phyloP scores from a whole-genome alignment of 2,113 vertebrate species.

The Dicentrarchus labrax region DNA sequence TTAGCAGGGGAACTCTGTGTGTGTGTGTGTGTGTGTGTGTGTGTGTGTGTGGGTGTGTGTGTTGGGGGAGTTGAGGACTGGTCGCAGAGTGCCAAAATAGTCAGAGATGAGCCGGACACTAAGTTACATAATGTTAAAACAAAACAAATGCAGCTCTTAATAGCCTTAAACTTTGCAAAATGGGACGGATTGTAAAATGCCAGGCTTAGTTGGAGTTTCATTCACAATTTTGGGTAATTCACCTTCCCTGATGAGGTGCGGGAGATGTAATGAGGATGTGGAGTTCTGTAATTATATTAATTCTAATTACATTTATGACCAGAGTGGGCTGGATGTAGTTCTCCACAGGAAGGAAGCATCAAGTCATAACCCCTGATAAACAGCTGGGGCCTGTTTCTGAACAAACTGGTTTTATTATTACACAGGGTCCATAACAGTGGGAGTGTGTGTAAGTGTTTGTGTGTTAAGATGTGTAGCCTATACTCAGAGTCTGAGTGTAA shows the following conservation, averaged over 20 bases:
- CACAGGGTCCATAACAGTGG: background rate
- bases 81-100: conserved; percentile 23
- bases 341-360: conserved; percentile 3
- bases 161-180: background rate
- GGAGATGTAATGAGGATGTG: conserved; percentile 5
- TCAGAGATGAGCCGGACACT: background rate
- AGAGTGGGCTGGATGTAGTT: background rate
- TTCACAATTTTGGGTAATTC: conserved; percentile 1
- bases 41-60: conserved; percentile 16
- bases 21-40: conserved; percentile 12
- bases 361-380: background rate
- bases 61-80: background rate
- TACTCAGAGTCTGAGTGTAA: too few relatives aligned
- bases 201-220: background rate
- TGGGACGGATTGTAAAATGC: background rate
- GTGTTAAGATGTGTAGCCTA: background rate
- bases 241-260: conserved; percentile 1
- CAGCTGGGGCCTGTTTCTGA: background rate
- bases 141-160: conserved; percentile 3
- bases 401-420: background rate
- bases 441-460: background rate
- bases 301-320: background rate
- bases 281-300: background rate
- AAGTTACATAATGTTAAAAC: conserved; percentile 21
- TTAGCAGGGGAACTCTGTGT: conserved; percentile 2